A percentile compares a stretch with the other conserved stretches of the same genome.
phyloP scores from a whole-genome alignment of 92 coral and sea anemone species.

The Pocillopora grandis region DNA sequence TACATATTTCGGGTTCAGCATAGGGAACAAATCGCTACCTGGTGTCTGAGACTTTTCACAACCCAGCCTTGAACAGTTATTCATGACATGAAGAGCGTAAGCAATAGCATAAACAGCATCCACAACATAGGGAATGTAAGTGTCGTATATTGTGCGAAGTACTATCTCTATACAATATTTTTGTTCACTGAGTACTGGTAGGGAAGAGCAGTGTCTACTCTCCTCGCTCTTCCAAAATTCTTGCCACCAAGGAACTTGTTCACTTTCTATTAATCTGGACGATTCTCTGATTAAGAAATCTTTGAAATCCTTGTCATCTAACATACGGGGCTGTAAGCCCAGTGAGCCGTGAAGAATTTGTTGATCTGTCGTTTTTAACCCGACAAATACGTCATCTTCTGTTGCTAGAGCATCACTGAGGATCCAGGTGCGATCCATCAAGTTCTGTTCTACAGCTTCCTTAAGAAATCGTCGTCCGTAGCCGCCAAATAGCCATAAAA shows the following conservation, averaged over 20 bases:
- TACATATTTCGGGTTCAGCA: constrained; percentile 31
- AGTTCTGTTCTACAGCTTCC: constrained; percentile 61
- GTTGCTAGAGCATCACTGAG: constrained; percentile 82
- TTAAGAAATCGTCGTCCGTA: constrained; percentile 69
- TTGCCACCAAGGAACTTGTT: constrained; percentile 67
- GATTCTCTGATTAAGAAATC: constrained; percentile 35
- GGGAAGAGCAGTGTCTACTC: constrained; percentile 30
- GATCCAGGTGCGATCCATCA: constrained; percentile 76
- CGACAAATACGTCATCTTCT: constrained; percentile 54
- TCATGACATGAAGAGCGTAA: constrained; percentile 55
- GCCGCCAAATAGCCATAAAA: constrained; percentile 76
- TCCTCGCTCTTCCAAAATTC: constrained; percentile 61
- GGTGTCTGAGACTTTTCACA: not conserved
- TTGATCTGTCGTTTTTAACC: constrained; percentile 36
- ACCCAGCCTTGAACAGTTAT: constrained; percentile 13
- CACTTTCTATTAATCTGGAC: not conserved
- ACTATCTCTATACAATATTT: constrained; percentile 26
- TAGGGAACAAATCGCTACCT: constrained; percentile 12
- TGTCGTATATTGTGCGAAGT: constrained; percentile 54
- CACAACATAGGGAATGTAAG: constrained; percentile 68
- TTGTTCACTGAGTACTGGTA: not conserved
- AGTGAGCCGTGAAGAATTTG: constrained; percentile 62
- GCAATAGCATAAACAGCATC: constrained; percentile 81
- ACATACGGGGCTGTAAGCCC: constrained; percentile 62
- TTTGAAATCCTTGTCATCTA: constrained; percentile 42